Conservation (phyloP, 2,888 invertebrate genomes). For the Drosophila formosana region DNA sequence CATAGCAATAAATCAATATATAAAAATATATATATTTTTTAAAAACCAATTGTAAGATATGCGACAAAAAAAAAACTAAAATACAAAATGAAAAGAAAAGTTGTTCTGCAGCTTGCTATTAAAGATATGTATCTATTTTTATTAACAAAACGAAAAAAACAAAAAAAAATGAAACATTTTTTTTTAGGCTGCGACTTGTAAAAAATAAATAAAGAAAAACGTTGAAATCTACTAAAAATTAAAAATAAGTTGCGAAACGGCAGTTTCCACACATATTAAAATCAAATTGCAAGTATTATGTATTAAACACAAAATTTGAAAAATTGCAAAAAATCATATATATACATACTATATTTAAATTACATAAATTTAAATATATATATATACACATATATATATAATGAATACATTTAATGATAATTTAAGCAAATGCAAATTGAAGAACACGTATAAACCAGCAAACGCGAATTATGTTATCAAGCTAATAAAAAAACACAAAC, state of each 20-base stretch:
- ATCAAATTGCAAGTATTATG: conserved; percentile 61
- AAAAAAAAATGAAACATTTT: conserved; percentile 7
- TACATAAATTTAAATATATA: conserved; percentile 14
- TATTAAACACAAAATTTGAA: conserved; percentile 45
- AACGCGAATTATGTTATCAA: conserved; percentile 50
- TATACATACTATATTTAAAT: conserved; percentile 34
- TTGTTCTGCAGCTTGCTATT: conserved; percentile 60
- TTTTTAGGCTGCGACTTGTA: conserved; percentile 37
- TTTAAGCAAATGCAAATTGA: conserved; percentile 20
- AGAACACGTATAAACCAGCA: conserved; percentile 39
- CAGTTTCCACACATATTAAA: conserved; percentile 34
- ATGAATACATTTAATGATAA: conserved; percentile 24
- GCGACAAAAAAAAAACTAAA: conserved; percentile 10
- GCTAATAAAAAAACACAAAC: conserved; percentile 22
- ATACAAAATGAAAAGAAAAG: conserved; percentile 24
- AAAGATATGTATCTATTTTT: conserved; percentile 55
- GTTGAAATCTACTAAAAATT: conserved; percentile 33
- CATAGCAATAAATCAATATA: conserved; percentile 40
- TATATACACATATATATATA: conserved; percentile 29
- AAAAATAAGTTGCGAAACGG: conserved; percentile 18
- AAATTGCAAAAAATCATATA: conserved; percentile 29
- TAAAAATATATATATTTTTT: conserved; percentile 38
- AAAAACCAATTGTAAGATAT: conserved; percentile 53
- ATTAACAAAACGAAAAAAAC: conserved; percentile 20
- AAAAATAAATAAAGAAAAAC: conserved; percentile 29